A percentile compares a stretch with the other conserved stretches of the same genome.
Conservation (phyloP, 2,113 vertebrate species). For the Prolemur simus region DNA sequence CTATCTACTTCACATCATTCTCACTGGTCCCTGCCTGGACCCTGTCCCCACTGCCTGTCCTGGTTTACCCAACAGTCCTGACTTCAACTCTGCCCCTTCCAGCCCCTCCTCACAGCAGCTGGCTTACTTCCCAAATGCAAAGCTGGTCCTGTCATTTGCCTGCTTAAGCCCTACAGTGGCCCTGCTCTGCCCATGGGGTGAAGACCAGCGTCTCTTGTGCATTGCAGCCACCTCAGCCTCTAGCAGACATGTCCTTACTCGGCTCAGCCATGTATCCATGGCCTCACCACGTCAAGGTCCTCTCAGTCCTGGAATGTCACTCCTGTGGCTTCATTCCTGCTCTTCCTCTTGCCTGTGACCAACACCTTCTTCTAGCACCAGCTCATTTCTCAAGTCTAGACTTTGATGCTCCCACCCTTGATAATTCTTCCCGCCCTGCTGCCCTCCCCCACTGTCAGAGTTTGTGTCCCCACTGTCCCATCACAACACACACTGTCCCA, state of each 20-base stretch:
- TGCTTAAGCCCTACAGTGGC: not conserved
- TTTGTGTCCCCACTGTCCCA: not conserved
- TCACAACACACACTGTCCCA: accelerated
- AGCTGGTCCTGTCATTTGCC: not conserved
- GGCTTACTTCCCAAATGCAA: not conserved
- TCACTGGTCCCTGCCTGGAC: not conserved
- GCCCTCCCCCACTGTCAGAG: not conserved
- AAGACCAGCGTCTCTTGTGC: not conserved
- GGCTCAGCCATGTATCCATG: accelerated
- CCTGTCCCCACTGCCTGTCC: not conserved
- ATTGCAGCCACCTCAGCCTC: not conserved
- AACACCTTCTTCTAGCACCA: not conserved
- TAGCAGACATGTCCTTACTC: accelerated
- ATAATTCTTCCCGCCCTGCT: not conserved
- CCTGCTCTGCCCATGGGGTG: not conserved
- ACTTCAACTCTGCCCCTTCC: not conserved
- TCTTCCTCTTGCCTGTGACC: not conserved
- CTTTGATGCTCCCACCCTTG: not conserved
- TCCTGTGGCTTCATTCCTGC: not conserved
- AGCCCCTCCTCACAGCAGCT: not conserved
- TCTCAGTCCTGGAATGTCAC: not conserved
- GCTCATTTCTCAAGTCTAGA: not conserved
- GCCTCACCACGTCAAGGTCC: not conserved
- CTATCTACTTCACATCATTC: not conserved
- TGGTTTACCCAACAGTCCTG: not conserved